These are phyloP conservation scores for Anomalospiza imberbis DNA, from an alignment of 2,797 vertebrate genomes.

Conservation along the genomic window DNA sequence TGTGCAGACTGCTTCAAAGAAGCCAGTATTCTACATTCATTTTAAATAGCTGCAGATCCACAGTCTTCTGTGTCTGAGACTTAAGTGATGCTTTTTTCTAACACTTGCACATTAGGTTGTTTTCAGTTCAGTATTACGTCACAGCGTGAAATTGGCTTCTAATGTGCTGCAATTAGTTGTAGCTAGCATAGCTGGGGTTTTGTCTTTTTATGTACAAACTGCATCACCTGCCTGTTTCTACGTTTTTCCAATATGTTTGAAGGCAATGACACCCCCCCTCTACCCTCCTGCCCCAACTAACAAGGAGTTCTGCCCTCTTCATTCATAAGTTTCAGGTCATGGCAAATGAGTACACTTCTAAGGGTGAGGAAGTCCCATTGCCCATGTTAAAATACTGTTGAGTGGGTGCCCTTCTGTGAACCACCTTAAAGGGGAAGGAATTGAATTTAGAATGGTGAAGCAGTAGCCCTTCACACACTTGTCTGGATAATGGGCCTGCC, in stretches of 20 bases:
- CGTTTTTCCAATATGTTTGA: neutral
- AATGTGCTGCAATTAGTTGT: neutral
- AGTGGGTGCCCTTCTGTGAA: conserved; percentile 28
- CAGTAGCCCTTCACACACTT: conserved; percentile 59
- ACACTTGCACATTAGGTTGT: conserved; percentile 31
- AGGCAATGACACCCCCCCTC: neutral
- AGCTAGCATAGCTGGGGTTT: neutral
- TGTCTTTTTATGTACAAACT: neutral
- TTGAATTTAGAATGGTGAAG: conserved; percentile 31
- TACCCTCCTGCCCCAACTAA: neutral
- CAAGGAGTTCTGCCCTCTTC: conserved; percentile 20
- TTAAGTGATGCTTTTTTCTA: conserved; percentile 39
- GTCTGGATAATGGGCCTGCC: conserved; percentile 40
- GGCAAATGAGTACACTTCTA: conserved; percentile 32
- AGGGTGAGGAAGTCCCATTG: neutral
- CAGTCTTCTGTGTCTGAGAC: conserved; percentile 31
- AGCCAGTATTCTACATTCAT: neutral
- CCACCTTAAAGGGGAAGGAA: conserved; percentile 32
- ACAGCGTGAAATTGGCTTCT: neutral
- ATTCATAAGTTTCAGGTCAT: conserved; percentile 1
- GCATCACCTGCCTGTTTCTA: neutral
- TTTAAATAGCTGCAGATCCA: conserved; percentile 5
- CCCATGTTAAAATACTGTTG: conserved; percentile 23
- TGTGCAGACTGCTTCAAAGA: neutral
- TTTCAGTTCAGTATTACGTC: neutral